Percentiles rank a stretch among this genome's conserved stretches.
phyloP scores from a whole-genome alignment of 2,888 invertebrate genomes.

The Drosophila paramelanica region DNA sequence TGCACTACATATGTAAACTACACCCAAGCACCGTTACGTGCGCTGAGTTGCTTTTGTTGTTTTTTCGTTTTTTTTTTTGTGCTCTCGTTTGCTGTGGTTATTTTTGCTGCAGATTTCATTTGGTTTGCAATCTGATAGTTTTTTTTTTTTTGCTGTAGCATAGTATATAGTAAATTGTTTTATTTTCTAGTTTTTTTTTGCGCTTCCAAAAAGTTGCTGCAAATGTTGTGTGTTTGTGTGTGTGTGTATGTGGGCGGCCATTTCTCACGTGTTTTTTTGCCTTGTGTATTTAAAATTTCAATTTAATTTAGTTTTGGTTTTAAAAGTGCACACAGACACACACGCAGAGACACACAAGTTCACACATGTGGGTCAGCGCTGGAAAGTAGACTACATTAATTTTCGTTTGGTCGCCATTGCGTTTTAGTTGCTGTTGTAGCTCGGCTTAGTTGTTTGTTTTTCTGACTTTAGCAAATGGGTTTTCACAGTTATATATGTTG shows the following conservation, averaged over 20 bases:
- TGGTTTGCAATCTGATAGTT: conserved; percentile 62
- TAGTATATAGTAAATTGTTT: conserved; percentile 77
- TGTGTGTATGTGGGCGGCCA: conserved; percentile 34
- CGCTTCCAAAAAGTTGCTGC: conserved; percentile 54
- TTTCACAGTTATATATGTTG: conserved; percentile 50
- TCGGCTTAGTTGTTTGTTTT: conserved; percentile 42
- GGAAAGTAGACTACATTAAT: conserved; percentile 78
- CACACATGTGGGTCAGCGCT: conserved; percentile 65
- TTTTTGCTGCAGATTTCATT: conserved; percentile 77
- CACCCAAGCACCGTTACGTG: conserved; percentile 27
- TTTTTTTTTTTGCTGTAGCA: conserved; percentile 36
- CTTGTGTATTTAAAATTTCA: conserved; percentile 78
- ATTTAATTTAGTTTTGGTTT: conserved; percentile 81
- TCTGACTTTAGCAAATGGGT: conserved; percentile 68
- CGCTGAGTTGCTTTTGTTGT: conserved; percentile 29
- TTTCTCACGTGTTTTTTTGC: conserved; percentile 62
- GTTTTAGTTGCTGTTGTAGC: conserved; percentile 12
- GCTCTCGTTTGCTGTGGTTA: conserved; percentile 62
- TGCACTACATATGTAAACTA: conserved; percentile 27
- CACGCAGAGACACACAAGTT: conserved; percentile 11
- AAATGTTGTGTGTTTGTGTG: conserved; percentile 15
- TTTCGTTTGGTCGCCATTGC: conserved; percentile 65
- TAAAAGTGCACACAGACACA: conserved; percentile 56
- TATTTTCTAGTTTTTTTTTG: conserved; percentile 44
- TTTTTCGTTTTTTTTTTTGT: conserved; percentile 19